Percentiles rank a stretch among this genome's conserved stretches.
These are phyloP conservation scores for Apodemia hepburni DNA, from an alignment of 2,888 invertebrate genomes.

Conservation along the genomic window DNA sequence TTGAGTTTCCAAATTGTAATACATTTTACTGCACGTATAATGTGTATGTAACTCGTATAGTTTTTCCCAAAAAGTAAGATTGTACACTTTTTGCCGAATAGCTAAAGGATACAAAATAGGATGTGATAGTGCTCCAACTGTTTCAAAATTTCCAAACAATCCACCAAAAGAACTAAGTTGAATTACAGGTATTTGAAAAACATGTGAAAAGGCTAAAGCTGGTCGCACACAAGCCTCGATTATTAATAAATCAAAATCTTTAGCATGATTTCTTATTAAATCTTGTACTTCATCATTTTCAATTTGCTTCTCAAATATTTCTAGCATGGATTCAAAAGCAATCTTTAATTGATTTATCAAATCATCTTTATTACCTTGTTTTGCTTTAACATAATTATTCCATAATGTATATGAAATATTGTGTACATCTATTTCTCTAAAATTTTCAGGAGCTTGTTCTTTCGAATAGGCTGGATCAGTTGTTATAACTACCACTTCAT, in stretches of 20 bases:
- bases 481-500: constrained; percentile 52
- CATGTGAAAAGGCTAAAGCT: constrained; percentile 38
- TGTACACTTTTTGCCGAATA: constrained; percentile 30
- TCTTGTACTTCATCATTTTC: constrained; percentile 29
- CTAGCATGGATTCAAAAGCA: constrained; percentile 18
- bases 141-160: constrained; percentile 31
- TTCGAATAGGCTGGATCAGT: constrained; percentile 44
- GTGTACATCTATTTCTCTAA: constrained; percentile 49
- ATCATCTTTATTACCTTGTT: constrained; percentile 25
- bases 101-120: constrained; percentile 37
- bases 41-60: constrained; percentile 29
- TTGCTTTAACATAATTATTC: constrained; percentile 24
- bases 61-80: constrained; percentile 35
- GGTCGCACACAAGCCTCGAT: constrained; percentile 39
- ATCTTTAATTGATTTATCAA: constrained; percentile 22
- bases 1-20: constrained; percentile 18
- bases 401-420: constrained; percentile 43
- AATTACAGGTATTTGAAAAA: constrained; percentile 47
- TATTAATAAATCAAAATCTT: constrained; percentile 44
- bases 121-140: constrained; percentile 39
- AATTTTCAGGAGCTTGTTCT: constrained; percentile 42
- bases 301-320: constrained; percentile 30
- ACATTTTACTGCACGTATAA: constrained; percentile 15
- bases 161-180: constrained; percentile 45
- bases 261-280: constrained; percentile 28